These are phyloP conservation scores for Salvelinus namaycush DNA, from an alignment of 2,113 vertebrate species.

Conservation along the genomic window DNA sequence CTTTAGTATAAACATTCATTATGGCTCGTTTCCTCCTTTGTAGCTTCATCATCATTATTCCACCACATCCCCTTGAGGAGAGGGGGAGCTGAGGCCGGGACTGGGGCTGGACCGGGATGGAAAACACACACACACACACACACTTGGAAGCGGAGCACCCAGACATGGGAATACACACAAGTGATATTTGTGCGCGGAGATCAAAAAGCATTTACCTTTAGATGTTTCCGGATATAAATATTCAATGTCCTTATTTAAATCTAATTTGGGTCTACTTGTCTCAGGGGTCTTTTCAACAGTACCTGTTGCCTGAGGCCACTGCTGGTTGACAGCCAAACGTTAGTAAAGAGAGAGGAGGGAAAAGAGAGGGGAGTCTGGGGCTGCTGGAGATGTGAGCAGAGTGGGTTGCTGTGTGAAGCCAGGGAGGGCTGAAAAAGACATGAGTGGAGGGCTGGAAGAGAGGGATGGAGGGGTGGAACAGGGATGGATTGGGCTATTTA, in stretches of 20 bases:
- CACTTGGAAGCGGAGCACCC: constrained; percentile 69
- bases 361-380: constrained; percentile 59
- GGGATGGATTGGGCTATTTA: constrained; percentile 49
- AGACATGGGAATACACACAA: constrained; percentile 81
- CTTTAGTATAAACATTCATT: constrained; percentile 83
- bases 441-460: constrained; percentile 52
- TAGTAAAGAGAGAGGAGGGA: constrained; percentile 73
- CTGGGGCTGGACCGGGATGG: constrained; percentile 66
- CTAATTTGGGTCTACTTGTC: constrained; percentile 96
- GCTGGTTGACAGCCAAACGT: constrained; percentile 94
- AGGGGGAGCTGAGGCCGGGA: constrained; percentile 52
- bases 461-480: constrained; percentile 22
- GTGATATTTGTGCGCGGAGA: constrained; percentile 81
- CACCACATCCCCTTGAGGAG: constrained; percentile 69
- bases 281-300: constrained; percentile 98
- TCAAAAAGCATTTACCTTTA: constrained; percentile 88
- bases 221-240: constrained; percentile 96
- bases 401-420: constrained; percentile 44
- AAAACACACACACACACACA: constrained; percentile 44
- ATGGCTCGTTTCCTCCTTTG: constrained; percentile 74
- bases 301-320: constrained; percentile 89
- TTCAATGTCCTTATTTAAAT: constrained; percentile 99
- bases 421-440: constrained; percentile 63
- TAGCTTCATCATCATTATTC: constrained; percentile 78
- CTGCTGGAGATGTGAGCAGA: constrained; percentile 64